Percentiles rank a stretch among this genome's conserved stretches.
These are phyloP conservation scores for Haliclystus octoradiatus DNA, from an alignment of 30 jellyfish, hydroid and myxozoan genomes.

Conservation along the genomic window DNA sequence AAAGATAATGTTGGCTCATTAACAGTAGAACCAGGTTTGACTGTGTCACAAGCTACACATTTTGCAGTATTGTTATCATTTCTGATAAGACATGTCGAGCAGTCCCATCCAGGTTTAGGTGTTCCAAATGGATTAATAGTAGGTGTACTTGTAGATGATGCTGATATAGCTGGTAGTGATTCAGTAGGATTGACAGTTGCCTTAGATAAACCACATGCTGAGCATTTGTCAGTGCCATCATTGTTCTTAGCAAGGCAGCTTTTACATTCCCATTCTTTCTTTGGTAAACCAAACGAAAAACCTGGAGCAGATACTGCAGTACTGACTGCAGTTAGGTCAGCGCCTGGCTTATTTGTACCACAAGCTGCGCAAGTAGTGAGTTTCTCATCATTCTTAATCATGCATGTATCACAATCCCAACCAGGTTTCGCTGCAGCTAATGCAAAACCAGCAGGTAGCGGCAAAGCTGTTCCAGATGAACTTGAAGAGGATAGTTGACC, in stretches of 20 bases:
- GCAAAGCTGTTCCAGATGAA: neutral
- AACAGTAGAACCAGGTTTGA: constrained; percentile 23
- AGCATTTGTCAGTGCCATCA: neutral
- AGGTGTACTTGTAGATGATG: neutral
- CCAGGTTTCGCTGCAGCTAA: constrained; percentile 24
- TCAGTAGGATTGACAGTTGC: neutral
- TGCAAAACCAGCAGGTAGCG: constrained; percentile 6
- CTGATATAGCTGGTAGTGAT: too few relatives aligned
- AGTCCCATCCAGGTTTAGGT: constrained; percentile 56
- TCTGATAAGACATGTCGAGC: constrained; percentile 43
- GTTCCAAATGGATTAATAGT: constrained; percentile 7
- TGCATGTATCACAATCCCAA: constrained; percentile 52
- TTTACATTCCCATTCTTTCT: neutral
- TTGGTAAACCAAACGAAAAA: neutral
- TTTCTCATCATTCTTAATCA: constrained; percentile 19
- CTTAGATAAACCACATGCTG: constrained; percentile 2
- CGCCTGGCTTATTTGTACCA: constrained; percentile 11
- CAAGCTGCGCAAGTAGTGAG: constrained; percentile 36
- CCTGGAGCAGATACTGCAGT: neutral
- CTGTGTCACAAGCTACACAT: constrained; percentile 54
- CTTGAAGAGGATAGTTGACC: neutral
- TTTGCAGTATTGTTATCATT: constrained; percentile 18
- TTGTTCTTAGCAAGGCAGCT: constrained; percentile 6
- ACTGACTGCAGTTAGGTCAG: neutral
- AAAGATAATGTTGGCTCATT: constrained; percentile 4